Conservation (phyloP, 1,140 invertebrate species). For the Tetramorium alpestre region DNA sequence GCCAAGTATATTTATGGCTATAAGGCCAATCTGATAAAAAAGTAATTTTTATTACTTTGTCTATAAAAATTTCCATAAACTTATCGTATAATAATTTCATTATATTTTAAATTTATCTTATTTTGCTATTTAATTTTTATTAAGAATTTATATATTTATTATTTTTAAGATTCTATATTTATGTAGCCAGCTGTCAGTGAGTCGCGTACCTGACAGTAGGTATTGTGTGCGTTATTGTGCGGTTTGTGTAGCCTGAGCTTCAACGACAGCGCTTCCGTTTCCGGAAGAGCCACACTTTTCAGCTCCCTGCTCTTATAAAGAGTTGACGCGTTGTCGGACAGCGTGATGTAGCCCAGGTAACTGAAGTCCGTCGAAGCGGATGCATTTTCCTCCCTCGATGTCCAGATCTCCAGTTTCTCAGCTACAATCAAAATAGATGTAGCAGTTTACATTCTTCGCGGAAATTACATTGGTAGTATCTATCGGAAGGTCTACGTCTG, state of each 20-base stretch:
- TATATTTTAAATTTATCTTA: background rate
- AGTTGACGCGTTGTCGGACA: slow-evolving; percentile 93
- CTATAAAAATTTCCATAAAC: background rate
- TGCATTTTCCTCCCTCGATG: slow-evolving; percentile 81
- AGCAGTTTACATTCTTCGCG: background rate
- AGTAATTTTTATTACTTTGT: background rate
- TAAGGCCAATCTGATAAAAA: slow-evolving; percentile 88
- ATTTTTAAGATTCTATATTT: background rate
- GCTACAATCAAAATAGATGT: slow-evolving; percentile 79
- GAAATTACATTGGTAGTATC: slow-evolving; percentile 1
- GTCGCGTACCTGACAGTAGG: slow-evolving; percentile 91
- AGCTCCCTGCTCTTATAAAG: slow-evolving; percentile 94
- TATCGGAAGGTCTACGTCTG: slow-evolving; percentile 32
- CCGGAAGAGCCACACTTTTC: slow-evolving; percentile 93
- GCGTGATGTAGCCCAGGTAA: slow-evolving; percentile 92
- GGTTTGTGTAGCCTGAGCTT: slow-evolving; percentile 94
- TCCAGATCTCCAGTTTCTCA: slow-evolving; percentile 88
- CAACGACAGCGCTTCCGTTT: slow-evolving; percentile 92
- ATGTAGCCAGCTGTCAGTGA: background rate
- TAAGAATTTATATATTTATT: background rate
- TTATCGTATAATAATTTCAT: background rate
- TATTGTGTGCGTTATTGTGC: slow-evolving; percentile 91
- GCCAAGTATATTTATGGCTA: slow-evolving; percentile 92
- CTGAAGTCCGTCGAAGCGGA: slow-evolving; percentile 86
- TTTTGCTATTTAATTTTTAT: slow-evolving; percentile 56